Percentiles rank a stretch among this genome's conserved stretches.
Conservation (phyloP, 2,888 invertebrate genomes). For the Epicampocera succincta region DNA sequence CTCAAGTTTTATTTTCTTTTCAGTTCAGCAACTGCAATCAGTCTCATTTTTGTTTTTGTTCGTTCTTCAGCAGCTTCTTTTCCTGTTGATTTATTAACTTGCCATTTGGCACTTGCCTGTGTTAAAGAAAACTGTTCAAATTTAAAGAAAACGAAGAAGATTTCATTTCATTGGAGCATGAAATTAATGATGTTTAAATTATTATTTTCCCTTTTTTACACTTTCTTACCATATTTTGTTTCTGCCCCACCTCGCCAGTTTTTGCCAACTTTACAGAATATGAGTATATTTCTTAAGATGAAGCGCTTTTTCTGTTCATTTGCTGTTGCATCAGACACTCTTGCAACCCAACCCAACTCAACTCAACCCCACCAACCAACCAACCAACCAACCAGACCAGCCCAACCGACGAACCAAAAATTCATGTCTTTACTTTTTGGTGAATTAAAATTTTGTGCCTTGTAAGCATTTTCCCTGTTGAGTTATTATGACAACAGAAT, state of each 20-base stretch:
- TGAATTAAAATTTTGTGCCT: slow-evolving; percentile 39
- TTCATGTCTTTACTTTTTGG: slow-evolving; percentile 9
- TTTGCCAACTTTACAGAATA: slow-evolving; percentile 54
- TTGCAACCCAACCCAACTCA: slow-evolving; percentile 9
- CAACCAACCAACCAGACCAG: not conserved
- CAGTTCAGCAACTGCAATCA: not conserved
- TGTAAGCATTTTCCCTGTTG: slow-evolving; percentile 49
- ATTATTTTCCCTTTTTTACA: slow-evolving; percentile 40
- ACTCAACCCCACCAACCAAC: not conserved
- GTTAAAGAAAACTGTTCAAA: not conserved
- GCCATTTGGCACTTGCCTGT: slow-evolving; percentile 30
- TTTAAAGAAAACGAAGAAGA: slow-evolving; percentile 27
- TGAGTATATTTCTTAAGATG: slow-evolving; percentile 61
- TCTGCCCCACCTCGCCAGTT: not conserved
- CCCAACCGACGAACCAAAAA: slow-evolving; percentile 28
- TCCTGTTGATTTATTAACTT: slow-evolving; percentile 44
- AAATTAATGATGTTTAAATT: slow-evolving; percentile 69
- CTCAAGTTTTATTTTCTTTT: slow-evolving; percentile 24
- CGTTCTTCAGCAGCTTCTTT: not conserved
- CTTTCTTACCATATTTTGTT: slow-evolving; percentile 29
- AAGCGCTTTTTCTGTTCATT: slow-evolving; percentile 56
- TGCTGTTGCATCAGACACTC: slow-evolving; percentile 40
- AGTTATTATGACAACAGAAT: slow-evolving; percentile 57
- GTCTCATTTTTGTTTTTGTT: not conserved
- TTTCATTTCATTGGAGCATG: slow-evolving; percentile 61